Conservation (phyloP, 2,797 vertebrate genomes). For the Babyrousa celebensis region DNA sequence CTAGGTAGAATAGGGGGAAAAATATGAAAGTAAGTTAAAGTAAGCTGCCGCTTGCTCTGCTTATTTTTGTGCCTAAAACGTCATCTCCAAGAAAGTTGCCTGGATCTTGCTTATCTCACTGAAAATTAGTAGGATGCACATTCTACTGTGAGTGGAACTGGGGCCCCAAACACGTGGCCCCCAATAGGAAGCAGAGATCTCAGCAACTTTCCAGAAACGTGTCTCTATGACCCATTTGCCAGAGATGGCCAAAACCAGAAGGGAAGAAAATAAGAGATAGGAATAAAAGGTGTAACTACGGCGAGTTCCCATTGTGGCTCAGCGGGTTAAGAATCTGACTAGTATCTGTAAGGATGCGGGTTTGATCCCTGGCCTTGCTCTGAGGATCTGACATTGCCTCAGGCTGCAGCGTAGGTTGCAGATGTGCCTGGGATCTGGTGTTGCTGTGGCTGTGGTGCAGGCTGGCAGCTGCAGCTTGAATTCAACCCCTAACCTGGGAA, state of each 20-base stretch:
- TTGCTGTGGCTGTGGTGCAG: no score
- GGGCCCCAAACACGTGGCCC: not conserved
- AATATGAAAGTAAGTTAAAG: constrained; percentile 66
- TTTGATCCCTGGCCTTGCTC: no score
- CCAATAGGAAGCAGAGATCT: not conserved
- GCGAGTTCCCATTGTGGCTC: no score
- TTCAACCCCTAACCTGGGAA: no score
- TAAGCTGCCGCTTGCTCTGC: not conserved
- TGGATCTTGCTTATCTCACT: not conserved
- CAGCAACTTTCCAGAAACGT: not conserved
- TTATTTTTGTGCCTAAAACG: constrained; percentile 29
- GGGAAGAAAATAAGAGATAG: not conserved
- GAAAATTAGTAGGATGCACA: not conserved
- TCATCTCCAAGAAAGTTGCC: constrained; percentile 22
- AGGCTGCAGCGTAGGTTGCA: no score
- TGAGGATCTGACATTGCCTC: no score
- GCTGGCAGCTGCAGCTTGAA: no score
- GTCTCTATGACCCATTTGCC: not conserved
- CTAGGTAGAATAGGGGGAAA: not conserved
- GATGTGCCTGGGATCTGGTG: no score
- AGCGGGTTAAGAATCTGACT: no score
- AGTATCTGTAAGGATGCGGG: no score
- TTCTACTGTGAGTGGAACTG: not conserved
- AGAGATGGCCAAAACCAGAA: not conserved
- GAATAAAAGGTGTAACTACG: not conserved